phyloP scores from a whole-genome alignment of 2,797 vertebrate species.

The Agapornis canus region DNA sequence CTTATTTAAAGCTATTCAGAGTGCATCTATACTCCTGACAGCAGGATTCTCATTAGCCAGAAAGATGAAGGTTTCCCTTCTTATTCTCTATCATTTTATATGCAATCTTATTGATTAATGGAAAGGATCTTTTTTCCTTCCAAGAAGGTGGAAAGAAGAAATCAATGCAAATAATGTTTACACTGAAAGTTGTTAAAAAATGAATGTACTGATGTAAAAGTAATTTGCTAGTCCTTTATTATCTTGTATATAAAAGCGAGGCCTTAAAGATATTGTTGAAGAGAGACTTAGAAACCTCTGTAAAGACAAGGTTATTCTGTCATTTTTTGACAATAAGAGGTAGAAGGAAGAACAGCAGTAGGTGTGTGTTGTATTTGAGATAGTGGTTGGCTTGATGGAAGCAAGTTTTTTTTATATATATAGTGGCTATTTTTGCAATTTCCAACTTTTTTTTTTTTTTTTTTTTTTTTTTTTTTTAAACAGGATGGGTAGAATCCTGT shows the following conservation, averaged over 20 bases:
- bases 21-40: not conserved
- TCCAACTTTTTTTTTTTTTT: not conserved
- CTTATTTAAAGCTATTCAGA: not conserved
- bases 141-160: not conserved
- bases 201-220: not conserved
- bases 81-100: not conserved
- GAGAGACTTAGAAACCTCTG: not conserved
- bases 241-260: not conserved
- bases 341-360: not conserved
- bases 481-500: rapidly evolving
- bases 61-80: not conserved
- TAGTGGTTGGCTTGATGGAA: not conserved
- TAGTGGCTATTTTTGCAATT: not conserved
- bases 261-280: not conserved
- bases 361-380: not conserved
- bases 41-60: not conserved
- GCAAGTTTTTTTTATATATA: not conserved
- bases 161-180: not conserved
- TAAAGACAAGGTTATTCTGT: not conserved
- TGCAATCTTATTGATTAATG: not conserved
- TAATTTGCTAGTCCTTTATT: not conserved
- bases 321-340: not conserved
- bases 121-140: not conserved
- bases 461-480: not conserved
- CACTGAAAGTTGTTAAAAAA: not conserved